Percentiles rank a stretch among this genome's conserved stretches.
phyloP scores from a whole-genome alignment of 1,140 invertebrate genomes.

The Saccostrea glomerata region DNA sequence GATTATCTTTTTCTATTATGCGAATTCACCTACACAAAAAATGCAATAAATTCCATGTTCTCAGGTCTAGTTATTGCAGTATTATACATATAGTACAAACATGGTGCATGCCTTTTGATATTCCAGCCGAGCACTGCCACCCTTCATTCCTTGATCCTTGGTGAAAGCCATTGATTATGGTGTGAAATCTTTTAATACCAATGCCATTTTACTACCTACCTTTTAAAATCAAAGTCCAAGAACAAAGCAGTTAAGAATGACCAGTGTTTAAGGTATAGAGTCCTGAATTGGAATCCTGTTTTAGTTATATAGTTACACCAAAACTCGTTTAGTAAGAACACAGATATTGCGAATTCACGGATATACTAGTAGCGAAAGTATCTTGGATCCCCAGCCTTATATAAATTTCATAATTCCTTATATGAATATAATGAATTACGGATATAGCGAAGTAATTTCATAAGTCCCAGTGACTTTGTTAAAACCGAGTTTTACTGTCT shows the following conservation, averaged over 20 bases:
- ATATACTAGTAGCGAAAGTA: too few species aligned
- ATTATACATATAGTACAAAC: not conserved
- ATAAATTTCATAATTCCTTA: too few species aligned
- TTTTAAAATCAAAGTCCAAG: not conserved
- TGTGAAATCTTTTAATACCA: constrained; percentile 13
- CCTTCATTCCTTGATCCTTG: not conserved
- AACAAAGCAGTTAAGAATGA: constrained; percentile 18
- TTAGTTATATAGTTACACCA: too few species aligned
- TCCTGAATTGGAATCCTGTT: too few species aligned
- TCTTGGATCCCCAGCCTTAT: too few species aligned
- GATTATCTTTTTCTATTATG: constrained; percentile 28
- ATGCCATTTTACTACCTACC: constrained; percentile 21
- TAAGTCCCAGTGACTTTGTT: too few species aligned
- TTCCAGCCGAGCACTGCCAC: not conserved
- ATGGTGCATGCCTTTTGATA: constrained; percentile 5
- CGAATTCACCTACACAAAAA: not conserved
- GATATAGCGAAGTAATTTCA: too few species aligned
- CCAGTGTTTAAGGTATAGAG: not conserved
- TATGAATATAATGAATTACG: too few species aligned
- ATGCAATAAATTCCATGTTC: not conserved
- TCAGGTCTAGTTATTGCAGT: not conserved
- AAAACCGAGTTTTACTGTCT: too few species aligned
- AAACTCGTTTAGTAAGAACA: too few species aligned
- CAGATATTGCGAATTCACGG: too few species aligned
- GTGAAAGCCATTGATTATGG: constrained; percentile 7